phyloP scores from a whole-genome alignment of 2,888 invertebrate genomes.

The Molanna angustata region DNA sequence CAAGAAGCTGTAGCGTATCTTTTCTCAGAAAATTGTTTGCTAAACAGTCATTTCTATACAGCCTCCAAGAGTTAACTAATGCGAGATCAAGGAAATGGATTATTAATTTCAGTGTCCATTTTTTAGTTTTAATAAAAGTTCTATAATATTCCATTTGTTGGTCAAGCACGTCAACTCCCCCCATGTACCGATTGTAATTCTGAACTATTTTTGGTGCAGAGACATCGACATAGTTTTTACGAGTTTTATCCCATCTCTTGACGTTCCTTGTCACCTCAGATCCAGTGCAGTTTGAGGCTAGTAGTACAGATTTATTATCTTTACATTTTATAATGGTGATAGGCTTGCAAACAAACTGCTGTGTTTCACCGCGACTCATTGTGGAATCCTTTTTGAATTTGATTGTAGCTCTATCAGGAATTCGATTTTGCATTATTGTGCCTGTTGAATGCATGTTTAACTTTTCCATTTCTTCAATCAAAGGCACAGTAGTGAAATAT shows the following conservation, averaged over 20 bases:
- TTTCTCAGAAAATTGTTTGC: conserved; percentile 1
- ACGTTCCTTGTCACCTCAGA: conserved; percentile 13
- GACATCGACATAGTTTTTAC: conserved; percentile 29
- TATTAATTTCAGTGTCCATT: conserved; percentile 37
- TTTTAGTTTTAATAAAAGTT: conserved; percentile 36
- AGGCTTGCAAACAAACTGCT: conserved; percentile 19
- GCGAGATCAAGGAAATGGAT: conserved; percentile 36
- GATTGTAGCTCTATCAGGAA: conserved; percentile 8
- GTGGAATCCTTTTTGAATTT: conserved; percentile 11
- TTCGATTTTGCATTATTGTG: conserved; percentile 20
- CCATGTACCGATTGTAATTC: conserved; percentile 35
- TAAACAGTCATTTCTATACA: conserved; percentile 31
- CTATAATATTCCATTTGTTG: conserved; percentile 35
- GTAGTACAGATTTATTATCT: conserved; percentile 31
- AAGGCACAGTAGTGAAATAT: conserved; percentile 22
- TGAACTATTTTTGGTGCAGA: conserved; percentile 29
- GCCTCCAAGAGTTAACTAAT: conserved; percentile 35
- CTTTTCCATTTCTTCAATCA: conserved; percentile 9
- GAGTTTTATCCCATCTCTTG: conserved; percentile 32
- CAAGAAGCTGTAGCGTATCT: conserved; percentile 5
- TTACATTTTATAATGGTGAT: conserved; percentile 30
- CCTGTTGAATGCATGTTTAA: conserved; percentile 13
- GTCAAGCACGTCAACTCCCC: conserved; percentile 34
- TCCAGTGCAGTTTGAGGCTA: conserved; percentile 32
- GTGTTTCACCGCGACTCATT: conserved; percentile 16